A percentile compares a stretch with the other conserved stretches of the same genome.
Conservation (phyloP, 2,113 vertebrate genomes). For the Hippocampus mohnikei region DNA sequence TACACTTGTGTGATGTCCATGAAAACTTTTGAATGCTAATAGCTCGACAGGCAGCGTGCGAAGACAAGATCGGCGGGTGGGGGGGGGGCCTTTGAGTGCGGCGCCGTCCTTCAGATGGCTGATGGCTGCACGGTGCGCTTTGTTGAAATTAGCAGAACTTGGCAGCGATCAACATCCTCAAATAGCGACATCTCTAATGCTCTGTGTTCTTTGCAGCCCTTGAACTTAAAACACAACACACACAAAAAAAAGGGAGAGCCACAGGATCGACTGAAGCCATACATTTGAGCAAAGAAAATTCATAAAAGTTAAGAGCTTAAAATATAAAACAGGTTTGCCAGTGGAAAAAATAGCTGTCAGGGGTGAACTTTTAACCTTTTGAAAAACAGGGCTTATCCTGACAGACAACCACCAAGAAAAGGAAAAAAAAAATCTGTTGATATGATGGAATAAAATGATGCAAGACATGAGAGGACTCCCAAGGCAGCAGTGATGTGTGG, state of each 20-base stretch:
- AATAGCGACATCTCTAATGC: constrained; percentile 53
- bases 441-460: constrained; percentile 31
- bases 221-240: constrained; percentile 49
- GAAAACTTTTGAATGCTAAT: constrained; percentile 68
- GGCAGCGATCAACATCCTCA: constrained; percentile 62
- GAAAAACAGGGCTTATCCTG: constrained; percentile 41
- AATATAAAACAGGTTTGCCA: constrained; percentile 57
- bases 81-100: constrained; percentile 44
- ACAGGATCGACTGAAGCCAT: constrained; percentile 41
- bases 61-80: constrained; percentile 48
- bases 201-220: constrained; percentile 63
- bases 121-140: constrained; percentile 49
- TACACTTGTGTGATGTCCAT: constrained; percentile 54
- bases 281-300: constrained; percentile 56
- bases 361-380: constrained; percentile 40
- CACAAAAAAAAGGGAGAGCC: constrained; percentile 31
- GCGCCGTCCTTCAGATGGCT: constrained; percentile 58
- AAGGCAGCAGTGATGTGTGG: constrained; percentile 44
- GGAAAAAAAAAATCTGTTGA: constrained; percentile 38
- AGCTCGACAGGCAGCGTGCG: constrained; percentile 45
- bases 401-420: constrained; percentile 15
- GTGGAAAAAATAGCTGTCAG: constrained; percentile 52
- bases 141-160: constrained; percentile 60
- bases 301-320: constrained; percentile 63
- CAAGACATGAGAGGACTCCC: constrained; percentile 19